Base-by-base conservation (phyloP, 2,888 invertebrate species). In the Xanthorhoe designata region DNA sequence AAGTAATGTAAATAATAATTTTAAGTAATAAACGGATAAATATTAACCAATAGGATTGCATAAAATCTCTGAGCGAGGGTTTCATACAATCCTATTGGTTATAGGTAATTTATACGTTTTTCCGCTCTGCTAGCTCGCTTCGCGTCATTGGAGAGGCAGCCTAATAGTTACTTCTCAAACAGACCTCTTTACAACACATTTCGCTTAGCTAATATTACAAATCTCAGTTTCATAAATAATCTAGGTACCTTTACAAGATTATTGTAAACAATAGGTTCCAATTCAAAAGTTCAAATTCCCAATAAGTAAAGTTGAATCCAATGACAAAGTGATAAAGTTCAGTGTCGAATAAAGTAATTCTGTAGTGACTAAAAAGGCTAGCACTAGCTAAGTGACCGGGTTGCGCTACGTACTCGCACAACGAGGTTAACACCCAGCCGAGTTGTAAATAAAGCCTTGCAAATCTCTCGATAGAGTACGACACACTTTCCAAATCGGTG, bases 301-400 rank as follows among this genome's bases (percentile, higher is more conserved):
- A 0, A 0, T 10, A n/a, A 49, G 8, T 18, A 35, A 50, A 50
- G 18, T 52, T 55, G 29, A 60, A 59, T 51, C 56, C 32, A 42
- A 61, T 47, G 15, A 17, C 29, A 61, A 17, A 13, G 24, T 15
- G 9, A 13, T 49, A 65, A 61, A 17, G 17, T 29, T 65, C 24
- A 51, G 19, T 57, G 51, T 55, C 18, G 51, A 56, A 49, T 66
- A 15, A 45, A 38, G 29, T 29, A 15, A 42, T 7, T 55, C 45
- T 24, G 13, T 18, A 66, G 53, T 66, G 62, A 66, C 51, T 54
- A 59, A 58, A 50, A 6, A 9, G 19, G 49, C 45, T 32, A 61
- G 61, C 45, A 63, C 88, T 83, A 86, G 86, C 88, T 83, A 87
- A 89, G 87, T 90, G 90, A 91, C 91, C 91, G 89, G 88, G 89